Base-by-base conservation (phyloP, 2,797 vertebrate species). In the Clarias platycephalus region DNA sequence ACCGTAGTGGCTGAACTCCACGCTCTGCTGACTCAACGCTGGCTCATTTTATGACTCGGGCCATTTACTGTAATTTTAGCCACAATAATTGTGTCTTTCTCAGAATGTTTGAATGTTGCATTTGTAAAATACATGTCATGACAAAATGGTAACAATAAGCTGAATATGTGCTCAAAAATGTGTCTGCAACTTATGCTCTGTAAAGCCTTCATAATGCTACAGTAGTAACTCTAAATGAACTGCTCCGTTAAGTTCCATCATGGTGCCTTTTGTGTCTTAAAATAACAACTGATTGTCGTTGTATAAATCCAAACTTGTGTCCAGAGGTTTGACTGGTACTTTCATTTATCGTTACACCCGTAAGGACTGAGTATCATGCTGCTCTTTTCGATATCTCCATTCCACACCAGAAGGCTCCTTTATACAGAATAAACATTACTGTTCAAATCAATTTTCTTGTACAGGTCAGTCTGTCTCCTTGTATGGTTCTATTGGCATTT, bases 1-100 rank as follows among this genome's bases (percentile, higher is more conserved):
- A n/a, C n/a, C n/a, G n/a, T 84, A 81, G 81, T 84, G 70, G 34
- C 57, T 60, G 63, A 71, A 58, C 22, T 85, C 87, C 85, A 74
- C 4, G 31, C 34, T 80, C 34, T 31, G 26, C 60, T 71, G 57
- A 81, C 62, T 55, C 63, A 63, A 37, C 15, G 10, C 58, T 15
- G 72, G 34, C 12, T 26, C 64, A 37, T 78, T 85, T 81, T 68
- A 34, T 16, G 12, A 76, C 53, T 53, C 31, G 2, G 1, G 10
- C 3, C 1, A 44, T 18, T n/a, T 84, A 37, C 28, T 13, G 37
- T 20, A 58, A 77, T 66, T 64, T 40, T 40, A 55, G 26, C 9
- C 20, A 15, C 9, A 58, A 24, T 31, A 57, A 53, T 9, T 18
- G 24, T n/a, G 37, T 53, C 16, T 55, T n/a, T 63, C 74, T 60